phyloP scores from a whole-genome alignment of 2,797 vertebrate genomes.

The Lagodon rhomboides region DNA sequence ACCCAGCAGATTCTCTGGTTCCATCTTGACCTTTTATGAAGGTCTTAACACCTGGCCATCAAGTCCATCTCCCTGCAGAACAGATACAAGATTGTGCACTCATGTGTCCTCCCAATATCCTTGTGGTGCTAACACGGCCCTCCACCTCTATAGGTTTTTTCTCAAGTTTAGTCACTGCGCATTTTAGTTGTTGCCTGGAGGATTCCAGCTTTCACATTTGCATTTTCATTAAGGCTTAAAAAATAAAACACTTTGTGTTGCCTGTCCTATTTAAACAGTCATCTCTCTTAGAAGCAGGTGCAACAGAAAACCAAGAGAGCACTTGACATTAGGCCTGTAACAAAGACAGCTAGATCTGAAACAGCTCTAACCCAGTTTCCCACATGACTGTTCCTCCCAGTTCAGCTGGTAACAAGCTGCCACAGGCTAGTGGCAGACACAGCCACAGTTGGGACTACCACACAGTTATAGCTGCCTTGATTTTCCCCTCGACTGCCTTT shows the following conservation, averaged over 20 bases:
- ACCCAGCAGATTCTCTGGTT: no score
- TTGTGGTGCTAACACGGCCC: no score
- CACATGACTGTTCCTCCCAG: background rate
- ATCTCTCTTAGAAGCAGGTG: slow-evolving; percentile 7
- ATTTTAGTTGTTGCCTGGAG: no score
- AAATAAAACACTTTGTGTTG: slow-evolving; percentile 19
- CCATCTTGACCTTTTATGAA: no score
- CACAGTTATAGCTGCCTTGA: no score
- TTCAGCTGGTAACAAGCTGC: slow-evolving; percentile 13
- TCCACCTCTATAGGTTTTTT: no score
- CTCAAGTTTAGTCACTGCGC: no score
- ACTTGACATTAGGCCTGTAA: background rate
- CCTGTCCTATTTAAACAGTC: slow-evolving; percentile 47
- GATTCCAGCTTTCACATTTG: slow-evolving; percentile 2
- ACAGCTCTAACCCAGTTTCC: slow-evolving; percentile 13
- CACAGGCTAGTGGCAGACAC: slow-evolving; percentile 15
- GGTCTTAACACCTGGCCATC: no score
- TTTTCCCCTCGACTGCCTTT: no score
- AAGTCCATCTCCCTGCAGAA: no score
- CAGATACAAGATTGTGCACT: no score
- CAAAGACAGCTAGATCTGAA: slow-evolving; percentile 11
- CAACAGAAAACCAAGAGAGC: slow-evolving; percentile 21
- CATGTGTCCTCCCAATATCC: no score
- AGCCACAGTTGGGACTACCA: slow-evolving; percentile 3
- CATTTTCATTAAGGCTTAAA: slow-evolving; percentile 18